These are phyloP conservation scores for Setophaga coronata DNA, from an alignment of 2,113 vertebrate species.

Conservation along the genomic window DNA sequence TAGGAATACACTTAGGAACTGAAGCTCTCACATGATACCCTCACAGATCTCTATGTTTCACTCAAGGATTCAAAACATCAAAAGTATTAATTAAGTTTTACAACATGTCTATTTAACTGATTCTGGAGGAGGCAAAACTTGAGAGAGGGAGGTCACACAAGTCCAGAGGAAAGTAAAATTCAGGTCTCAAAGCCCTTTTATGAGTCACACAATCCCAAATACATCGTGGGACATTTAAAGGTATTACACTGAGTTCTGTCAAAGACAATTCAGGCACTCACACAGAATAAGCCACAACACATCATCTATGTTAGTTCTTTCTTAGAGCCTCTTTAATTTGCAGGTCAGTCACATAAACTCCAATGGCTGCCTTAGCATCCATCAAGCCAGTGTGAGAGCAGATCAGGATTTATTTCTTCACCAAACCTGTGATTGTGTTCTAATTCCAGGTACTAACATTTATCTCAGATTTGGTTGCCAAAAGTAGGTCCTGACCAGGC, in stretches of 20 bases:
- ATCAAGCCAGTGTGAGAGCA: background rate
- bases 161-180: background rate
- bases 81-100: background rate
- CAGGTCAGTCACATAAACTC: background rate
- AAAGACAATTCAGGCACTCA: background rate
- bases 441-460: background rate
- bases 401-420: background rate
- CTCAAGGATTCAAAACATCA: background rate
- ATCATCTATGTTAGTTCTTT: background rate
- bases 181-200: background rate
- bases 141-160: background rate
- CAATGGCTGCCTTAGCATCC: background rate
- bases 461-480: background rate
- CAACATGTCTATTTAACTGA: background rate
- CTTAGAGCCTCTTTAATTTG: slow-evolving; percentile 5
- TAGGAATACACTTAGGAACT: background rate
- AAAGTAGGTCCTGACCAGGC: background rate
- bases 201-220: background rate
- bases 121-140: background rate
- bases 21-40: background rate
- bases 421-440: background rate
- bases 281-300: background rate
- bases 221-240: background rate
- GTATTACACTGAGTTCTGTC: background rate
- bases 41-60: background rate